These are phyloP conservation scores for Eledone cirrhosa DNA, from an alignment of 2,888 invertebrate genomes.

Conservation along the genomic window DNA sequence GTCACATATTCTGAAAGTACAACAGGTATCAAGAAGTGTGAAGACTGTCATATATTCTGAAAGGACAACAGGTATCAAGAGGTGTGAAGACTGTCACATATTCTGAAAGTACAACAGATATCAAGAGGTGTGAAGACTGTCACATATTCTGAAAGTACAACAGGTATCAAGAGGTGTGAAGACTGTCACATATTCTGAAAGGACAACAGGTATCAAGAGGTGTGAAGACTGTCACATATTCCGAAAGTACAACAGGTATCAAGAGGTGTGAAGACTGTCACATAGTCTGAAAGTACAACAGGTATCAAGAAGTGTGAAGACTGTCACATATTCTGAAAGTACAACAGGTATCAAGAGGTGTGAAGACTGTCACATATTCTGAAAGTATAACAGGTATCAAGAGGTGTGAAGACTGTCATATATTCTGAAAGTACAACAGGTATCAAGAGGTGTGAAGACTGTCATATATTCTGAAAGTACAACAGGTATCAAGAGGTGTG, in stretches of 20 bases:
- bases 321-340: conserved; percentile 78
- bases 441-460: conserved; percentile 76
- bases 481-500: conserved; percentile 70
- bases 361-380: conserved; percentile 83
- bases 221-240: conserved; percentile 84
- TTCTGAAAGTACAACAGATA: conserved; percentile 69
- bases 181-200: conserved; percentile 78
- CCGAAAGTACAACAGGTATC: conserved; percentile 36
- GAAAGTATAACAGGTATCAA: not conserved
- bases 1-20: conserved; percentile 75
- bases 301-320: conserved; percentile 68
- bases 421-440: conserved; percentile 66
- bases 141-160: conserved; percentile 72
- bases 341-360: conserved; percentile 67
- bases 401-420: conserved; percentile 84
- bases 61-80: conserved; percentile 47
- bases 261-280: conserved; percentile 81
- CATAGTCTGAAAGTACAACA: conserved; percentile 70
- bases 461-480: conserved; percentile 75
- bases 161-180: conserved; percentile 72
- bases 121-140: conserved; percentile 84
- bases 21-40: conserved; percentile 41
- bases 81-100: conserved; percentile 86
- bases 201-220: conserved; percentile 64
- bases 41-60: conserved; percentile 81